Evolutionary conservation across 2,888 invertebrate genomes (phyloP).

Genomic region (Hypercompe scribonia): DNA sequence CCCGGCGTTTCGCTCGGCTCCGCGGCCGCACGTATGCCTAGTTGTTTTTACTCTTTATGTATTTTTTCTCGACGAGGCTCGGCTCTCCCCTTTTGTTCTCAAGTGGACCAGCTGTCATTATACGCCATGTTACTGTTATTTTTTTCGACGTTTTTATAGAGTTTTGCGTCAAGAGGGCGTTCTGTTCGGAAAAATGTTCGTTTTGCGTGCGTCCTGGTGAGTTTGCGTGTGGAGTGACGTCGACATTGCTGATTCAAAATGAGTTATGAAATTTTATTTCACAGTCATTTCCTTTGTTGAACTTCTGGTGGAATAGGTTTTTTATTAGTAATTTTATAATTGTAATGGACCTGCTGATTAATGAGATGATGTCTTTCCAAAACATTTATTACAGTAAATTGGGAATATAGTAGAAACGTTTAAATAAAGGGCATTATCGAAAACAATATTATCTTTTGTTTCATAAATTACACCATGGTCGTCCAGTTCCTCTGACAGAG

Average conservation of each 20-base stretch:
- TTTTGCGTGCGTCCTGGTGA: constrained; percentile 84
- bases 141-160: constrained; percentile 86
- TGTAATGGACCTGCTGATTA: constrained; percentile 14
- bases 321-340: constrained; percentile 52
- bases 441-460: neutral
- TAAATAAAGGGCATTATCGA: neutral
- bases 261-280: constrained; percentile 79
- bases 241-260: constrained; percentile 78
- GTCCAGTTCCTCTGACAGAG: too few relatives aligned
- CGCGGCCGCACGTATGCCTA: constrained; percentile 73
- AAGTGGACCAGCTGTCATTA: constrained; percentile 88
- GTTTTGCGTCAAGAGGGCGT: constrained; percentile 84
- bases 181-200: constrained; percentile 86
- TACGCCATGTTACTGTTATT: constrained; percentile 87
- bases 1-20: constrained; percentile 56
- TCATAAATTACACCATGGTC: neutral
- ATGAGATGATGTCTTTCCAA: neutral
- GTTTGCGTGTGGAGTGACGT: constrained; percentile 83
- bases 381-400: neutral
- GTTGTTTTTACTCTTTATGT: constrained; percentile 84
- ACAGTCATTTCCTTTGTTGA: constrained; percentile 64
- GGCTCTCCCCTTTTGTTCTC: constrained; percentile 86
- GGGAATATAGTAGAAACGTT: neutral
- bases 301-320: constrained; percentile 65
- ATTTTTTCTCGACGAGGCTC: constrained; percentile 85